Percentiles rank a stretch among this genome's conserved stretches.
Evolutionary conservation across 2,888 invertebrate species (phyloP).

Genomic region (Andrena bicolor): DNA sequence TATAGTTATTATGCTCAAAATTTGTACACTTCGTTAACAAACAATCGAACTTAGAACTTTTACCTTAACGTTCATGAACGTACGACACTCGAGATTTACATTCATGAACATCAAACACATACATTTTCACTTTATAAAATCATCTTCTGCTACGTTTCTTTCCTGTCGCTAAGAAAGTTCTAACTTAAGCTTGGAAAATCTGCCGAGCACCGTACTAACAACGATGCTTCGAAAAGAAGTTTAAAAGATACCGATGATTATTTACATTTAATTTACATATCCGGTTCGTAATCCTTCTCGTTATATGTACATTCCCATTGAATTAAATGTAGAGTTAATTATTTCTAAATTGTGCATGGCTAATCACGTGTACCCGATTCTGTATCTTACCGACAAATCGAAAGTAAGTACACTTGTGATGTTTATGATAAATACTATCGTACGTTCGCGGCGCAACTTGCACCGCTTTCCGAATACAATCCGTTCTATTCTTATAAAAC

Average conservation of each 20-base stretch:
- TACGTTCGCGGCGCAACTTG: slow-evolving; percentile 7
- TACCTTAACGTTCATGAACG: slow-evolving; percentile 1
- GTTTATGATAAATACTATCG: slow-evolving; percentile 30
- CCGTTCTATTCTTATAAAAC: slow-evolving; percentile 51
- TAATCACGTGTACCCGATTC: slow-evolving; percentile 34
- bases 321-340: slow-evolving; percentile 18
- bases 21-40: slow-evolving; percentile 48
- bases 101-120: slow-evolving; percentile 3
- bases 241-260: slow-evolving; percentile 27
- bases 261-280: slow-evolving; percentile 54
- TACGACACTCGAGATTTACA: background rate
- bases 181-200: slow-evolving; percentile 23
- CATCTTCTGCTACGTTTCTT: slow-evolving; percentile 10
- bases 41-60: slow-evolving; percentile 18
- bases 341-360: slow-evolving; percentile 59
- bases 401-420: slow-evolving; percentile 17
- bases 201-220: slow-evolving; percentile 3
- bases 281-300: slow-evolving; percentile 16
- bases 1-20: slow-evolving; percentile 39
- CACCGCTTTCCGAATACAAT: slow-evolving; percentile 23
- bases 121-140: slow-evolving; percentile 32
- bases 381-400: slow-evolving; percentile 21
- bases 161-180: background rate
- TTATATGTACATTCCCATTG: slow-evolving; percentile 36
- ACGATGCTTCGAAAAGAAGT: slow-evolving; percentile 19